Percentiles rank a stretch among this genome's conserved stretches.
phyloP scores from a whole-genome alignment of 2,888 invertebrate genomes.

The Zootermopsis nevadensis region DNA sequence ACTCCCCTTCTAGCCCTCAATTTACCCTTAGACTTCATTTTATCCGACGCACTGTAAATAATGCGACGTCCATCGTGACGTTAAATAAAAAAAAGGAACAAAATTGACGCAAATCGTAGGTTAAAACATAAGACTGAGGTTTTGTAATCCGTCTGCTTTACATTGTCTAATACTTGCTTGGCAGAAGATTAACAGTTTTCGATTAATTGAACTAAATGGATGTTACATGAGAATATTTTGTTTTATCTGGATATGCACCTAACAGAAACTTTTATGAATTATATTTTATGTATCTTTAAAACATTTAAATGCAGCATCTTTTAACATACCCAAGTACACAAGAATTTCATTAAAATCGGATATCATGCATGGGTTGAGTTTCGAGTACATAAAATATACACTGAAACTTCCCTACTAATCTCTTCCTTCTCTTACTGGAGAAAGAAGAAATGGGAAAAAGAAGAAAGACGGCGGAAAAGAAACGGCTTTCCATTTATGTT shows the following conservation, averaged over 20 bases:
- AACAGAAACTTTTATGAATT: not conserved
- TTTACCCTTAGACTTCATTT: too few species aligned
- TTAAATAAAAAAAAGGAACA: too few species aligned
- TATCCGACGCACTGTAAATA: too few species aligned
- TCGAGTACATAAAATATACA: slow-evolving; percentile 25
- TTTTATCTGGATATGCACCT: not conserved
- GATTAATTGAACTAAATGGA: too few species aligned
- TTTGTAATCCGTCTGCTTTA: too few species aligned
- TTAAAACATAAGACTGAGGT: too few species aligned
- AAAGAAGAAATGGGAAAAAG: not conserved
- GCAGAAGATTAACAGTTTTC: too few species aligned
- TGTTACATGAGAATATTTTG: too few species aligned
- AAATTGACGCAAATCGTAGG: too few species aligned
- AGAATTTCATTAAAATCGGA: slow-evolving; percentile 32
- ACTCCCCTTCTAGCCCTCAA: too few species aligned
- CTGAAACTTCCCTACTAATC: slow-evolving; percentile 16
- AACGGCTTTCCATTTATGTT: not conserved
- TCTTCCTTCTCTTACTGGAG: not conserved
- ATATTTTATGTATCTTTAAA: not conserved
- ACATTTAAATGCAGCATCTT: slow-evolving; percentile 8
- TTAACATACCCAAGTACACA: slow-evolving; percentile 9
- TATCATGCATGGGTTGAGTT: slow-evolving; percentile 17
- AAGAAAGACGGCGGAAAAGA: not conserved
- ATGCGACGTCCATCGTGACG: too few species aligned
- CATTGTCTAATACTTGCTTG: too few species aligned